Conservation (phyloP, 2,888 invertebrate genomes). For the Ophion ventricosus region DNA sequence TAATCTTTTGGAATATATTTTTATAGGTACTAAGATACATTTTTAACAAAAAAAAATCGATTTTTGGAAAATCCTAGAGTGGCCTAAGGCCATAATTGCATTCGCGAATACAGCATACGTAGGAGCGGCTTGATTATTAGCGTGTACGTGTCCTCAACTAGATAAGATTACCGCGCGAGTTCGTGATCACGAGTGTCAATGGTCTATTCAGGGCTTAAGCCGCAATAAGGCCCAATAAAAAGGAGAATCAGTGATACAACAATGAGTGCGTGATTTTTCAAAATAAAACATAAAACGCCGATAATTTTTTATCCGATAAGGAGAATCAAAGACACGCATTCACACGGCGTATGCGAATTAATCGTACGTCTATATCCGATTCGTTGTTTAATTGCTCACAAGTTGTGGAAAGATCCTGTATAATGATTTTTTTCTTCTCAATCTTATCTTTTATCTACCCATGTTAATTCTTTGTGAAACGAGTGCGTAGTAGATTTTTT, state of each 20-base stretch:
- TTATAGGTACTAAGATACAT: no score
- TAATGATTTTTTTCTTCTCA: neutral
- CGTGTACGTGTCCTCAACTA: no score
- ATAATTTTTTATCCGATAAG: conserved; percentile 4
- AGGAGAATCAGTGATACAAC: conserved; percentile 7
- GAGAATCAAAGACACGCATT: neutral
- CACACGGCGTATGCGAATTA: neutral
- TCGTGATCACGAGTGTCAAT: neutral
- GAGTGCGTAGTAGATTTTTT: conserved; percentile 3
- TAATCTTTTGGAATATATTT: no score
- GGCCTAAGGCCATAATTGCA: no score
- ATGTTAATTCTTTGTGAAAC: conserved; percentile 10
- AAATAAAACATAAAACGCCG: neutral
- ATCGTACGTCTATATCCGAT: neutral
- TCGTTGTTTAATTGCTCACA: conserved; percentile 7
- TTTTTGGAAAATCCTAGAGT: no score
- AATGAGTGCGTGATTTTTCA: neutral
- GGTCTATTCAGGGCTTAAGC: neutral
- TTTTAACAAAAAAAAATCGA: no score
- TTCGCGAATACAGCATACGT: no score
- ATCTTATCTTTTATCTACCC: conserved; percentile 25
- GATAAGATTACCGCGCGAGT: no score
- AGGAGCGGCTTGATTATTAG: no score
- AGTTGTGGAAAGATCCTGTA: neutral
- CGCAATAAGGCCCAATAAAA: neutral